Base-by-base conservation (phyloP, 2,888 invertebrate species). In the Dusona sp. region DNA sequence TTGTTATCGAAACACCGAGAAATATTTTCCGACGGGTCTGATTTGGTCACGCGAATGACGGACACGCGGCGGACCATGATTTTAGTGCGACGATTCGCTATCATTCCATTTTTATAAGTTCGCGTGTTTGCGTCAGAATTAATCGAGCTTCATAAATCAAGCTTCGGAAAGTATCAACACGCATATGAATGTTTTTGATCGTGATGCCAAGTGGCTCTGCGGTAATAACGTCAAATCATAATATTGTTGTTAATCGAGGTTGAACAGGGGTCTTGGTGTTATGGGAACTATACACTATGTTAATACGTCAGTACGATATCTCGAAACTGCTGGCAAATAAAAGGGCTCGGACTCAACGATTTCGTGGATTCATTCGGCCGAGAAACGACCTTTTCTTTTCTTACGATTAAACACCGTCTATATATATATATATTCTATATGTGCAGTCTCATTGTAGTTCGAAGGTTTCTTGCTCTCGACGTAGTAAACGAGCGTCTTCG, bases 171-270 rank as follows among this genome's bases (percentile, higher is more conserved):
- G 9, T 74, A 64, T 38, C n/a, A 45, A 73, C n/a, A 65, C 33
- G 68, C 38, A 82, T 51, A 19, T 19, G 45, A 57, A 70, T n/a
- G 42, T 64, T 82, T 25, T 70, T 6, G 73, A 75, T 82, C 79
- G 73, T 51, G 65, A 61, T 54, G 75, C 48, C 68, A 73, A 77
- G 67, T 73, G 68, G n/a, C 77, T n/a, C 65, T 25, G 45, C 78
- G 78, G 73, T 78, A 81, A 81, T 81, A 64, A 73, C 78, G 80
- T 51, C 42, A 68, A 86, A 86, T 73, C 38, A 86, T 42, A 86
- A 86, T 84, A 84, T 86, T 84, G 68, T 84, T 84, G 70, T 86
- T 86, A 64, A 84, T 81, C 68, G 74, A 29, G 64, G 38, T n/a
- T 65, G 19, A 65, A 77, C 38, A 45, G 51, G 74, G 67, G 54